These are phyloP conservation scores for Pholis gunnellus DNA, from an alignment of 2,113 vertebrate genomes.

Conservation along the genomic window DNA sequence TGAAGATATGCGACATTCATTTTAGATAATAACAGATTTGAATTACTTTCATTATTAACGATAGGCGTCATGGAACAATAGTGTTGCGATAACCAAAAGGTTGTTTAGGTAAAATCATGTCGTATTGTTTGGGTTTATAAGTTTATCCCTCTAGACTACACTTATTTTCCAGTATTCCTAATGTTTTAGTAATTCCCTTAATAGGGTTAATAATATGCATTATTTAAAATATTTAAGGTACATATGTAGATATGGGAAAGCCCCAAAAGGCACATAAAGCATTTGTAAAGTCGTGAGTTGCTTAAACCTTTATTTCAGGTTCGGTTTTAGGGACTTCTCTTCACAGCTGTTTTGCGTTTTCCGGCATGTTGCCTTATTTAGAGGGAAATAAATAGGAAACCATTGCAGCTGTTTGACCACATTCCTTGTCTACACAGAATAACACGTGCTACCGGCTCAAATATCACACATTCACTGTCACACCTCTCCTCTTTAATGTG, in stretches of 20 bases:
- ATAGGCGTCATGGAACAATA: neutral
- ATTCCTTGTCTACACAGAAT: neutral
- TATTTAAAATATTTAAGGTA: conserved; percentile 3
- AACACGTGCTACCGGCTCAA: neutral
- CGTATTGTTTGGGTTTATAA: neutral
- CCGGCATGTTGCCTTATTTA: neutral
- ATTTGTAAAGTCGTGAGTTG: neutral
- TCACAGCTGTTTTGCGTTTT: neutral
- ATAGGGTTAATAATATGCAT: neutral
- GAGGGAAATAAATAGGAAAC: neutral
- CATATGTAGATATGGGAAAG: neutral
- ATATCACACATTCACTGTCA: conserved; percentile 34
- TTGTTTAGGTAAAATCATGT: neutral
- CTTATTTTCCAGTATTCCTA: neutral
- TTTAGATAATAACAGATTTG: neutral
- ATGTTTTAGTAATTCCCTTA: neutral
- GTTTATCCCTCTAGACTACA: neutral
- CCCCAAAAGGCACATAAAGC: neutral
- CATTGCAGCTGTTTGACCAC: neutral
- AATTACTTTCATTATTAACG: neutral
- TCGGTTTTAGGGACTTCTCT: neutral
- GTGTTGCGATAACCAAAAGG: neutral
- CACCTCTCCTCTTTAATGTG: neutral
- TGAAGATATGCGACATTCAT: neutral
- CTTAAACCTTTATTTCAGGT: neutral